A percentile compares a stretch with the other conserved stretches of the same genome.
These are phyloP conservation scores for Chrysolina haemoptera DNA, from an alignment of 2,888 invertebrate genomes.

Conservation along the genomic window DNA sequence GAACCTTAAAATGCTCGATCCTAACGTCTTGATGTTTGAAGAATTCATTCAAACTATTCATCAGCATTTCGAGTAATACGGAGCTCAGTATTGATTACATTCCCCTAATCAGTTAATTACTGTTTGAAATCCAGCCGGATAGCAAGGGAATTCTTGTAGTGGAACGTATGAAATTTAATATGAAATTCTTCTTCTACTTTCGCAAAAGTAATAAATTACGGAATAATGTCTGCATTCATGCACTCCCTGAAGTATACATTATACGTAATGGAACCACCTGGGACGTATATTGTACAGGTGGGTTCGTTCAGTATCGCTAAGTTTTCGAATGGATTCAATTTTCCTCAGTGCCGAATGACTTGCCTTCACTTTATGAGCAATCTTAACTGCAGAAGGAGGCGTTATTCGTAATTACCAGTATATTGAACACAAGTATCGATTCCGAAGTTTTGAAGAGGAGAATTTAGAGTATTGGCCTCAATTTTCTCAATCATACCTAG, in stretches of 20 bases:
- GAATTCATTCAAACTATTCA: neutral
- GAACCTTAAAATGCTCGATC: no score
- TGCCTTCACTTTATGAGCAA: neutral
- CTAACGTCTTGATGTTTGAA: neutral
- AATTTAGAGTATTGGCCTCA: no score
- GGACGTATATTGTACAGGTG: neutral
- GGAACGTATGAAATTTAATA: slow-evolving; percentile 16
- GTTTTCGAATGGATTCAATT: neutral
- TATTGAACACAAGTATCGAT: no score
- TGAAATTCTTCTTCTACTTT: slow-evolving; percentile 1
- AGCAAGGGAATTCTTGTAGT: neutral
- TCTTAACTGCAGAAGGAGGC: neutral
- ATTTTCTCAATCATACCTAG: no score
- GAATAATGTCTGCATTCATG: neutral
- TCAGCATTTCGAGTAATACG: neutral
- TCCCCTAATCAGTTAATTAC: neutral
- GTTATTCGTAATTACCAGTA: no score
- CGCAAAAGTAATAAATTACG: slow-evolving; percentile 3
- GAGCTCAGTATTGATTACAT: neutral
- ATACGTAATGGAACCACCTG: slow-evolving; percentile 10
- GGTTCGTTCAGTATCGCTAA: neutral
- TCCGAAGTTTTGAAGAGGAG: no score
- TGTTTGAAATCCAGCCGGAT: neutral
- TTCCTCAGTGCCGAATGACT: neutral
- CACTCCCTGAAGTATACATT: slow-evolving; percentile 16